Evolutionary conservation across 2,113 vertebrate genomes (phyloP).

Genomic region (Rhadina sibilatrix): DNA sequence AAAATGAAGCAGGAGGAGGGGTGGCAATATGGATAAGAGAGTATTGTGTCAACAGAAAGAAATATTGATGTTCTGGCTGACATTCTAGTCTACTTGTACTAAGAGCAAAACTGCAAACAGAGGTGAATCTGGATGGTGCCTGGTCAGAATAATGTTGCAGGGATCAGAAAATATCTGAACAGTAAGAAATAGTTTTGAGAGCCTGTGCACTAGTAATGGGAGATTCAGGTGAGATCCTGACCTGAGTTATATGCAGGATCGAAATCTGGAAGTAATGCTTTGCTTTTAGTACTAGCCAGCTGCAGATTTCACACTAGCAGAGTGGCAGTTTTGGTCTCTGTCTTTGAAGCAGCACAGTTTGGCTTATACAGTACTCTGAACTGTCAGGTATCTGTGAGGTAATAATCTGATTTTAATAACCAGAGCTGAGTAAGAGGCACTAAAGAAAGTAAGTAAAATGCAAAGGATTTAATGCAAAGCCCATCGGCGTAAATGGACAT

Average conservation of each 20-base stretch:
- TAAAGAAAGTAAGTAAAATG: conserved; percentile 46
- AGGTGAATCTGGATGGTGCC: background rate
- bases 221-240: background rate
- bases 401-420: conserved; percentile 55
- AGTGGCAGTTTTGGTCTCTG: background rate
- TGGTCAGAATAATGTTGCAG: background rate
- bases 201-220: background rate
- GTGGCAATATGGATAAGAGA: conserved; percentile 52
- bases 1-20: conserved; percentile 46
- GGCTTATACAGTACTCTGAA: background rate
- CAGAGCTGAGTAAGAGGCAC: conserved; percentile 13
- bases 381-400: background rate
- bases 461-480: conserved; percentile 28
- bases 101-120: conserved; percentile 7
- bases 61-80: conserved; percentile 67
- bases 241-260: background rate
- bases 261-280: background rate
- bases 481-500: background rate
- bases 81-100: conserved; percentile 17
- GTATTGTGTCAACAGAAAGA: conserved; percentile 65
- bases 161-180: background rate
- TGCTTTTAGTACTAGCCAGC: background rate
- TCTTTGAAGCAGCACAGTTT: background rate
- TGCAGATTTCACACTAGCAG: background rate
- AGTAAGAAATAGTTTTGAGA: background rate